Evolutionary conservation across 2,888 invertebrate genomes (phyloP), one percentile per base, ranked within the genome.

Genomic region (Ctenicera cuprea): DNA sequence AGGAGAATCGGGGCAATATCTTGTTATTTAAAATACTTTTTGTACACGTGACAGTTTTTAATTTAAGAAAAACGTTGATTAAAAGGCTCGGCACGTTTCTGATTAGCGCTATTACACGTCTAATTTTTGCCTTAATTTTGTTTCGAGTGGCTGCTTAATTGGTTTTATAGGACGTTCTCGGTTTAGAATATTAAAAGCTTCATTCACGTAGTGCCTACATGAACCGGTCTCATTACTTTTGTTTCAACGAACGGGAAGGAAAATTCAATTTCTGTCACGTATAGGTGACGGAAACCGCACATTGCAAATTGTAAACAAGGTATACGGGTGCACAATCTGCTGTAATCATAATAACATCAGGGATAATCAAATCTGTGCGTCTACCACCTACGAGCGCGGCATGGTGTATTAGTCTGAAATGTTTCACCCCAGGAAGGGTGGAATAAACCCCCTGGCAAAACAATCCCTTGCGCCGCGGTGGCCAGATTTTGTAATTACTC

Each of bases 261-360:
- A 66, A 71, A 67, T 66, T 67, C 63, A 74, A 68, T 74, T 74
- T 71, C 68, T 71, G 74, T 71, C 74, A 74, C 74, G 74, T 71
- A 71, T 71, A 68, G 74, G 71, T 74, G 74, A 74, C 64, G 63
- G 67, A 71, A 71, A 71, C 71, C 71, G 74, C 75, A 70, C 69
- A 75, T 72, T 75, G 61, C 69, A 75, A 75, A 73, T 70, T 73
- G 75, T 70, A 75, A 73, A 75, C 75, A 75, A 75, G 75, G 61
- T 62, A 62, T 74, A 68, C 71, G 74, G 71, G 71, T 64, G 71
- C 71, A 74, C 74, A 74, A 71, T 72, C 72, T 71, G 75, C 72
- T 67, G 74, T 76, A 73, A 77, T 77, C 75, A 77, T 77, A 77
- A 77, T 76, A 75, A 76, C 77, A 76, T 77, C 77, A 77, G 73